phyloP scores from a whole-genome alignment of 2,113 vertebrate species.

The Hymenochirus boettgeri region DNA sequence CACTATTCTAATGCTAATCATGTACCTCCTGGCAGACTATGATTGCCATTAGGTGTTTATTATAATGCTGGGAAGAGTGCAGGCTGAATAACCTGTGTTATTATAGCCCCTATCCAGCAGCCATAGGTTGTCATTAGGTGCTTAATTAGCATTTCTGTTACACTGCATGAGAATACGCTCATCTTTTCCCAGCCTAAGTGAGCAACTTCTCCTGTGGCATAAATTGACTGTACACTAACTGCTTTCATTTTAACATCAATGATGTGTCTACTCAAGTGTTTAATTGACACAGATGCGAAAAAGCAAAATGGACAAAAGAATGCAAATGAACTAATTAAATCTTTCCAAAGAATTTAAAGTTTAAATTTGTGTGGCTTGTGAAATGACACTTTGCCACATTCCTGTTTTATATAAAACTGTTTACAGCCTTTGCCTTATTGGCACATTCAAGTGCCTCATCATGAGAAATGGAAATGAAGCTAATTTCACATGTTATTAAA shows the following conservation, averaged over 20 bases:
- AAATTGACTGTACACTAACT: not conserved
- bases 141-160: too few species aligned
- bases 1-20: too few species aligned
- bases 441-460: conserved; percentile 5
- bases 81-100: too few species aligned
- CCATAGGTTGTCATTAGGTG: too few species aligned
- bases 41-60: too few species aligned
- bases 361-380: not conserved
- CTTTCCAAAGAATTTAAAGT: not conserved
- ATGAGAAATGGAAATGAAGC: not conserved
- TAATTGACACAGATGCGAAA: not conserved
- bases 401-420: conserved; percentile 4
- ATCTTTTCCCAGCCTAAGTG: too few species aligned
- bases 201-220: not conserved
- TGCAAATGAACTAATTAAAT: not conserved
- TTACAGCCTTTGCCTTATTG: not conserved
- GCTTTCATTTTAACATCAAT: not conserved
- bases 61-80: too few species aligned
- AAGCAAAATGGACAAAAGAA: not conserved
- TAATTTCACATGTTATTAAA: not conserved
- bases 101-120: too few species aligned
- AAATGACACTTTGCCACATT: conserved; percentile 1
- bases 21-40: too few species aligned
- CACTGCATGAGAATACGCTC: too few species aligned
- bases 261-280: not conserved